Conservation (phyloP, 2,113 vertebrate genomes). For the Thalassarche chlororhynchos region DNA sequence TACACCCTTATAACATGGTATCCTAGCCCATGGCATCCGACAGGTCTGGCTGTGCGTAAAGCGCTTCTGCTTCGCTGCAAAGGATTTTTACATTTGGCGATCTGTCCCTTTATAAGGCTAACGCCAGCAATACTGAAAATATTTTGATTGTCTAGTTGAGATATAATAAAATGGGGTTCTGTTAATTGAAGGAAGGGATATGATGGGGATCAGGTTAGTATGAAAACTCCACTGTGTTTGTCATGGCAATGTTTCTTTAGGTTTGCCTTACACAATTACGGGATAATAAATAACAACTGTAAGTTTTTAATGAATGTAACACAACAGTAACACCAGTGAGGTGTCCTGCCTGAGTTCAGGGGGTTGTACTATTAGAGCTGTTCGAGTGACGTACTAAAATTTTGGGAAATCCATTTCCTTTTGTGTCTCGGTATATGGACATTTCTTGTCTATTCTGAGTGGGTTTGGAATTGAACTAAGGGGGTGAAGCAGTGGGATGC, state of each 20-base stretch:
- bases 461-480: neutral
- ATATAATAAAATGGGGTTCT: neutral
- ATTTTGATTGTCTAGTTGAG: slow-evolving; percentile 16
- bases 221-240: neutral
- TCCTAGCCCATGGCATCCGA: slow-evolving; percentile 10
- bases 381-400: neutral
- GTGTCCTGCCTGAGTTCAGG: neutral
- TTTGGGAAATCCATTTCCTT: neutral
- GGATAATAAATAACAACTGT: neutral
- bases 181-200: neutral
- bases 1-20: slow-evolving; percentile 17
- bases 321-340: neutral
- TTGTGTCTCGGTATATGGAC: neutral
- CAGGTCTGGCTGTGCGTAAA: neutral
- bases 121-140: neutral
- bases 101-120: neutral
- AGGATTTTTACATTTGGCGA: neutral
- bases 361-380: neutral
- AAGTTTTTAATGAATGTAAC: neutral
- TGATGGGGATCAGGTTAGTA: neutral
- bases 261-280: neutral
- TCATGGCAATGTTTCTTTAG: neutral
- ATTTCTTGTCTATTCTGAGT: neutral
- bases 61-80: neutral
- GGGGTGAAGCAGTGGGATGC: neutral